Base-by-base conservation (phyloP, 2,888 invertebrate species). In the Dorcus parallelipipedus region DNA sequence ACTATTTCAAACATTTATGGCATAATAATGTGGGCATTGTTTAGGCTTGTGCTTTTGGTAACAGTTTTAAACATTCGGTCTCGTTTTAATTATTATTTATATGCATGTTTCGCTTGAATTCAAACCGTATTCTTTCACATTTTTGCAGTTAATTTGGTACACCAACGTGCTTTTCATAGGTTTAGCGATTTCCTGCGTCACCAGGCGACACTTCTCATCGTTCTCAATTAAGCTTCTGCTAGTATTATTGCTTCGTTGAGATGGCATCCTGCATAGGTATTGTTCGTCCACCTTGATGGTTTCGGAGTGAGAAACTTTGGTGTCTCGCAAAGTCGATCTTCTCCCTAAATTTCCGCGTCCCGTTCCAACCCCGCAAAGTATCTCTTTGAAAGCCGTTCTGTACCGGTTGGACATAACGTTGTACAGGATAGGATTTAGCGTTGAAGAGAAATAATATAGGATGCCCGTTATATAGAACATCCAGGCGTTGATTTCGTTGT, bases 381-480 rank as follows among this genome's bases (percentile, higher is more conserved):
- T 89, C 71, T 89, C 87, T 60, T 84, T 85, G 74, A 93, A 92
- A 0, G 93, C 92, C 14, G 84, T 82, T 14, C 93, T 82, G 79
- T 93, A 94, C 69, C 89, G 88, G 71, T 75, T 74, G 10, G 79
- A 79, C 92, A 94, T 92, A 2, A 93, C 84, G 75, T 92, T 94
- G 76, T 94, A 93, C 0, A 94, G 79, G 63, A 94, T 90, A 0
- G 93, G 94, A 79, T 94, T 94, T 65, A 93, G 85, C 0, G 93
- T 93, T 3, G 76, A 77, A 0, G 88, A 88, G 61, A 93, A 86
- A 77, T 93, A 94, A 79, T 93, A 94, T 56, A 92, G 84, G 60
- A 89, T 86, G 0, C 93, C 94, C 9, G 91, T 87, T 8, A 90
- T 82, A 68, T 87, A 87, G 79, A 89, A 93, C 64, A 92, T 80